Evolutionary conservation across 1,140 invertebrate species (phyloP), one percentile per base, ranked within the genome.

Genomic region (Drosophila dunni): DNA sequence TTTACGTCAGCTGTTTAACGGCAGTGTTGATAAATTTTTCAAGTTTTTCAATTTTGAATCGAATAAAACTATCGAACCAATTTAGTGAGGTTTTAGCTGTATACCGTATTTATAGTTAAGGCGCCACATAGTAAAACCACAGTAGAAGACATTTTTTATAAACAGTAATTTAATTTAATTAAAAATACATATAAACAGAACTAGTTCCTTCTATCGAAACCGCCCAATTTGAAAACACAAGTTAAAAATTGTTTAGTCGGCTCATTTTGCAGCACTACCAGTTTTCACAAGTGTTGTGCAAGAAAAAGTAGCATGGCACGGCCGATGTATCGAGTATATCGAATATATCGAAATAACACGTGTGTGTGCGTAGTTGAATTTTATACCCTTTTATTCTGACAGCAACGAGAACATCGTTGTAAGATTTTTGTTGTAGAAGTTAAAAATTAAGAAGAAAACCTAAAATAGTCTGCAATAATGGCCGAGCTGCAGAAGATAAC

Each of bases 311-410:
- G 34, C 46, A 60, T 71, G 36, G 29, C 20, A n/a, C 1, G 3
- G 4, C 40, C 17, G 20, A 44, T 11, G 9, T 61, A 73, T 68
- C 70, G 70, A 74, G 56, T 60, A 24, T 62, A 74, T 68, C 70
- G 70, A 74, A 62, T 60, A 24, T 62, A 74, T 40, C 34, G 13
- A 44, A 51, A 68, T 42, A 79, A 79, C 80, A 82, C 80, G 77
- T 79, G 81, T 84, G 63, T 75, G 71, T 67, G 79, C 64, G 63
- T 54, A 34, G 45, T 11, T 11, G 7, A 38, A 40, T 33, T 69
- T 42, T 29, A 73, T 68, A 48, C 54, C 48, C 45, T 82, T 83
- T 79, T 76, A 15, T 24, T 79, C 79, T 71, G 54, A 72, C 67
- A 50, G 53, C 60, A 46, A 36, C 58, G 56, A 40, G 3, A 17